Conservation (phyloP, 2,888 invertebrate species). For the Balanococcus diminutus region DNA sequence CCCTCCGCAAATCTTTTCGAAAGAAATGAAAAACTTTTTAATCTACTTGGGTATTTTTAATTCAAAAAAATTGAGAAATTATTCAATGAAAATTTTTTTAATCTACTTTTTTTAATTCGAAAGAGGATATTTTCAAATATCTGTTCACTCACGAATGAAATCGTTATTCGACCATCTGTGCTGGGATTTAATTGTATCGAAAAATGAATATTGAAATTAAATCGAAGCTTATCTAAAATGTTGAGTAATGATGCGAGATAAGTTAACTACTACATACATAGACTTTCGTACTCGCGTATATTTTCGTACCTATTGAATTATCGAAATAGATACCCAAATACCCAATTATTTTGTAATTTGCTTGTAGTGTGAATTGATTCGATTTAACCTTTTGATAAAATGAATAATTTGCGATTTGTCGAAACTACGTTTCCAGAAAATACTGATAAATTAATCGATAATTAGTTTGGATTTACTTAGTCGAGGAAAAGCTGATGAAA, state of each 20-base stretch:
- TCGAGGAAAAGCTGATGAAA: background rate
- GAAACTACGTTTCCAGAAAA: background rate
- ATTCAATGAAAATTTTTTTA: no score
- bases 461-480: background rate
- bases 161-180: background rate
- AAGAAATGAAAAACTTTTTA: no score
- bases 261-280: no score
- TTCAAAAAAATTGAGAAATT: no score
- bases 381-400: background rate
- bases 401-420: background rate
- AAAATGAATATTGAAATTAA: background rate
- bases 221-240: background rate
- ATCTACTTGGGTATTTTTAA: no score
- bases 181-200: background rate
- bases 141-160: no score
- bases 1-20: no score
- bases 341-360: background rate
- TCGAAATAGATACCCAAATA: background rate
- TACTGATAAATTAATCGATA: background rate
- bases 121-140: no score
- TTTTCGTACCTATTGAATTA: background rate
- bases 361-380: background rate
- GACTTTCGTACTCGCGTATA: background rate
- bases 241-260: background rate
- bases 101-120: no score